Evolutionary conservation across 2,113 vertebrate species (phyloP).

Genomic region (Campylorhamphus procurvoides): DNA sequence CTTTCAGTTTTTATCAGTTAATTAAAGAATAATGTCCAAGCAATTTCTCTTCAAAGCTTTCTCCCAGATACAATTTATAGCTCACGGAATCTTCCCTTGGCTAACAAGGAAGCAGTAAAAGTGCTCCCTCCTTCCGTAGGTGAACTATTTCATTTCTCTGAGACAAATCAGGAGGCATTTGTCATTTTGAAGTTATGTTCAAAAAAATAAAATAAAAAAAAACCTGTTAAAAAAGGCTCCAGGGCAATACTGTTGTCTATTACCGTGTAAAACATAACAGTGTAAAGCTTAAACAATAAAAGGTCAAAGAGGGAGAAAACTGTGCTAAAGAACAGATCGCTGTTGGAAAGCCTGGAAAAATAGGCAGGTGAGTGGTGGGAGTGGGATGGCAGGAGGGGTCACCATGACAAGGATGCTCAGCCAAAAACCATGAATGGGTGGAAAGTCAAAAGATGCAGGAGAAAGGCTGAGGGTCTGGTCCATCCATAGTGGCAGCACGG

Average conservation of each 20-base stretch:
- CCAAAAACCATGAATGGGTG: not conserved
- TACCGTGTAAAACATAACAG: conserved; percentile 29
- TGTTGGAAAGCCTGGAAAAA: not conserved
- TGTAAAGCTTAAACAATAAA: conserved; percentile 30
- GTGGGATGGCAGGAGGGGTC: not conserved
- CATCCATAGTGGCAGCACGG: not conserved
- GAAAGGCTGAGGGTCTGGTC: not conserved
- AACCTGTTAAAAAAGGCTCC: conserved; percentile 20
- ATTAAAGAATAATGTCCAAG: conserved; percentile 32
- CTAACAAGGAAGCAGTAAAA: conserved; percentile 4
- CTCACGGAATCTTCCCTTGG: not conserved
- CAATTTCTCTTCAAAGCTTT: not conserved
- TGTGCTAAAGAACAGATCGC: not conserved
- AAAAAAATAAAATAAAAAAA: not conserved
- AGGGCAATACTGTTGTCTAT: conserved; percentile 36
- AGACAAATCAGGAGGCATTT: conserved; percentile 45
- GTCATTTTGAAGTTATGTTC: conserved; percentile 46
- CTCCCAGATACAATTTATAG: conserved; percentile 10
- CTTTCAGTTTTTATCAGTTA: conserved; percentile 21
- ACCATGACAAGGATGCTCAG: not conserved
- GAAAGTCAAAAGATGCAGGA: not conserved
- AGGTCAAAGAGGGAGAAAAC: conserved; percentile 26
- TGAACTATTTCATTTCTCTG: conserved; percentile 22
- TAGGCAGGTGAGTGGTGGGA: not conserved
- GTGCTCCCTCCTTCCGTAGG: not conserved